phyloP scores from a whole-genome alignment of 1,140 invertebrate species.

The Drosophila kanapiae region DNA sequence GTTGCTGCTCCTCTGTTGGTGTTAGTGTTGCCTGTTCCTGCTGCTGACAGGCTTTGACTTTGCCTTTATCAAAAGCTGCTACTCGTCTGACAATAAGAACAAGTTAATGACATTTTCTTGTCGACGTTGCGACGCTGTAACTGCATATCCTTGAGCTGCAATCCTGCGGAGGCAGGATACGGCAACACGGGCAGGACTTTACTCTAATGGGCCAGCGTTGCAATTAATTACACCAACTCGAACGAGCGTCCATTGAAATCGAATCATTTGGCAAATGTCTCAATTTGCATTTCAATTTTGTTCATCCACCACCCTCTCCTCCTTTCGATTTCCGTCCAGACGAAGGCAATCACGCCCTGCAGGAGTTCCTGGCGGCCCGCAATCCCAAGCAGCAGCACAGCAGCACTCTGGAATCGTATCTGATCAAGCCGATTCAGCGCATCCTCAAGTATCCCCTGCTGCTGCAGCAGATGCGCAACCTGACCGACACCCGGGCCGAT shows the following conservation, averaged over 20 bases:
- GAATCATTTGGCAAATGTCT: constrained; percentile 78
- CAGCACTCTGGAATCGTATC: constrained; percentile 97
- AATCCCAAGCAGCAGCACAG: constrained; percentile 98
- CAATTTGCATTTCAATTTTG: constrained; percentile 66
- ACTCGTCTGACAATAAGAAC: constrained; percentile 78
- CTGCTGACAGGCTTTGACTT: constrained; percentile 74
- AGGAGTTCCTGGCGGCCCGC: constrained; percentile 96
- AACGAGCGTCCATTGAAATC: constrained; percentile 70
- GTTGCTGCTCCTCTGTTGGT: background rate
- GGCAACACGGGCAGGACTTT: background rate
- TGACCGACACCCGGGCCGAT: constrained; percentile 96
- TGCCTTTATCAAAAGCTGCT: constrained; percentile 75
- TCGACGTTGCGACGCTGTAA: constrained; percentile 59
- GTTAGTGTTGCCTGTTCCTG: constrained; percentile 24
- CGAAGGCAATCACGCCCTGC: constrained; percentile 97
- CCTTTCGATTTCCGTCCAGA: constrained; percentile 86
- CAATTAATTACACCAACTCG: constrained; percentile 76
- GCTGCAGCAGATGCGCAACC: constrained; percentile 96
- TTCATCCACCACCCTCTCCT: constrained; percentile 12
- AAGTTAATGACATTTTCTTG: constrained; percentile 84
- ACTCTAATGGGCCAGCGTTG: constrained; percentile 52
- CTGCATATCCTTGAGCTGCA: constrained; percentile 58
- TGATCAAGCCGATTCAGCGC: constrained; percentile 99
- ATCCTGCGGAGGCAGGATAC: background rate
- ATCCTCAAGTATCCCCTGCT: constrained; percentile 99